A percentile compares a stretch with the other conserved stretches of the same genome.
Evolutionary conservation across 2,888 invertebrate species (phyloP).

Genomic region (Beris morrisii): DNA sequence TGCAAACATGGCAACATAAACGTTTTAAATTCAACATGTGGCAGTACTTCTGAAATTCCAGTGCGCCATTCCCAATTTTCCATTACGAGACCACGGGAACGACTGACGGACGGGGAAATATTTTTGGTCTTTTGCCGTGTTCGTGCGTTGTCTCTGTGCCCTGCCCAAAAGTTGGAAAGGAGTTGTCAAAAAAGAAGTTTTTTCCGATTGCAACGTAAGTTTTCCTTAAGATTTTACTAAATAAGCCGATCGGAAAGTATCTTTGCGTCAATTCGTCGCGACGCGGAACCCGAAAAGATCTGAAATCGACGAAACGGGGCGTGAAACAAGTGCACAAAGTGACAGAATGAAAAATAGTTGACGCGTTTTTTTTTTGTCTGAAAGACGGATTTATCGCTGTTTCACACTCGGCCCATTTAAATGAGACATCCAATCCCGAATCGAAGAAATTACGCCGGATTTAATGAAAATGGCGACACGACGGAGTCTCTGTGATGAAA

Average conservation of each 20-base stretch:
- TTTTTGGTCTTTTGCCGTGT: slow-evolving; percentile 33
- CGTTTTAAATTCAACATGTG: no score
- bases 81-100: background rate
- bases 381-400: no score
- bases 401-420: no score
- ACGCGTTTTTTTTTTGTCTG: slow-evolving; percentile 9
- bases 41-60: no score
- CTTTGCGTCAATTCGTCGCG: no score
- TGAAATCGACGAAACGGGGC: slow-evolving; percentile 7
- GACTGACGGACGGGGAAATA: slow-evolving; percentile 20
- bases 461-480: no score
- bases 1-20: no score
- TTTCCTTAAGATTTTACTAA: slow-evolving; percentile 5
- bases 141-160: slow-evolving; percentile 29
- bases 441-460: no score
- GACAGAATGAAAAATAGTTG: slow-evolving; percentile 19
- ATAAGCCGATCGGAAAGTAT: no score
- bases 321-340: slow-evolving; percentile 21
- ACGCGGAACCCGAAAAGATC: background rate
- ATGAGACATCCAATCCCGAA: no score
- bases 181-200: slow-evolving; percentile 29
- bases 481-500: no score
- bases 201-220: slow-evolving; percentile 34
- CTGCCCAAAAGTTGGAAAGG: slow-evolving; percentile 33
- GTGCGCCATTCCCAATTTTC: no score